These are phyloP conservation scores for Halictus quadricinctus DNA, from an alignment of 2,888 invertebrate species.

Conservation along the genomic window DNA sequence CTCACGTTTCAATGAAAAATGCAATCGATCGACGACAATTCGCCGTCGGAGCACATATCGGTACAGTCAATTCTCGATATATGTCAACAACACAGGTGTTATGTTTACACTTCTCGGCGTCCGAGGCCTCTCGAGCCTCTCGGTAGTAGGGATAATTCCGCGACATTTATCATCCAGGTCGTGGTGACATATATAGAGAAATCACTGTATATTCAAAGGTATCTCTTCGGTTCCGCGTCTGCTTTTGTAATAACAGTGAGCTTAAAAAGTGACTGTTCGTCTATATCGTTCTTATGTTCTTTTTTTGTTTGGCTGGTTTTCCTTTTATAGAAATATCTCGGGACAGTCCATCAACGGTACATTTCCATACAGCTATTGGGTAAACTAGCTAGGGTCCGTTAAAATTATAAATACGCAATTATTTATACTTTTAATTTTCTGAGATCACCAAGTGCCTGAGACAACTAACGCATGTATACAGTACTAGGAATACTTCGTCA, in stretches of 20 bases:
- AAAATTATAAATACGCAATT: slow-evolving; percentile 67
- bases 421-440: slow-evolving; percentile 63
- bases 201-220: slow-evolving; percentile 20
- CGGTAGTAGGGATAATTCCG: too few species aligned
- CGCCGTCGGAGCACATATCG: slow-evolving; percentile 19
- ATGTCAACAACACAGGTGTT: too few species aligned
- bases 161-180: too few species aligned
- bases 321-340: slow-evolving; percentile 8
- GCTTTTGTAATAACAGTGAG: slow-evolving; percentile 14
- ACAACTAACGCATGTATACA: slow-evolving; percentile 58
- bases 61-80: not conserved
- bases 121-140: too few species aligned
- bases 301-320: not conserved
- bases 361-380: slow-evolving; percentile 51
- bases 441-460: slow-evolving; percentile 76
- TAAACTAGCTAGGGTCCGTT: slow-evolving; percentile 53
- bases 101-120: too few species aligned
- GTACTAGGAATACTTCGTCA: slow-evolving; percentile 50
- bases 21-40: slow-evolving; percentile 32
- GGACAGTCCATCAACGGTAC: slow-evolving; percentile 39
- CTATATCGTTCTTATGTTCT: slow-evolving; percentile 6
- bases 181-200: too few species aligned
- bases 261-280: slow-evolving; percentile 27
- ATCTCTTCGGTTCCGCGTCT: slow-evolving; percentile 18
- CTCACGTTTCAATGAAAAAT: slow-evolving; percentile 47